These are phyloP conservation scores for Nothobranchius kuhntae DNA, from an alignment of 2,113 vertebrate species.

Conservation along the genomic window DNA sequence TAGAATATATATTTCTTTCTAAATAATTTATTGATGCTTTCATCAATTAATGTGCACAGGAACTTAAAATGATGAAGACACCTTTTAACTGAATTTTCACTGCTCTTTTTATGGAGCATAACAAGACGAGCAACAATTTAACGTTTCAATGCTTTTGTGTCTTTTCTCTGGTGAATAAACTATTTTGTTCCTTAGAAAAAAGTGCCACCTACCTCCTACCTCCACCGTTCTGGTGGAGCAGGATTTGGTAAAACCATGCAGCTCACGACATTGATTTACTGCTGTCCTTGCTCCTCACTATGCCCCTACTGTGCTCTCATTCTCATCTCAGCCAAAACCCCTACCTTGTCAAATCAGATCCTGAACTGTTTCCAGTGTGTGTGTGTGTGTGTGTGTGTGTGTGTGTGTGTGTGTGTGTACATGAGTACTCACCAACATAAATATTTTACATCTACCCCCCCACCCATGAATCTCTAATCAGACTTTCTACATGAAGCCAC, in stretches of 20 bases:
- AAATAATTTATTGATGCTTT: too few relatives aligned
- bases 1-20: too few relatives aligned
- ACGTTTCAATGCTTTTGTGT: too few relatives aligned
- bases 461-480: slow-evolving; percentile 37
- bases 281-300: slow-evolving; percentile 34
- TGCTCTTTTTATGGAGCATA: too few relatives aligned
- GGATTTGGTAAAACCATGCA: slow-evolving; percentile 50
- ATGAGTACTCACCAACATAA: slow-evolving; percentile 4
- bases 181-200: too few relatives aligned
- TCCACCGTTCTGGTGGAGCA: not conserved
- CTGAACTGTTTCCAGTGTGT: not conserved
- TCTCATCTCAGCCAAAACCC: slow-evolving; percentile 42
- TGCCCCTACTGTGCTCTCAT: slow-evolving; percentile 36
- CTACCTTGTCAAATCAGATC: slow-evolving; percentile 57
- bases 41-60: too few relatives aligned
- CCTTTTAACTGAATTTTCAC: too few relatives aligned
- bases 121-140: too few relatives aligned
- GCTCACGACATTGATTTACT: slow-evolving; percentile 62
- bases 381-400: too few relatives aligned
- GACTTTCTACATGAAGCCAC: slow-evolving; percentile 26
- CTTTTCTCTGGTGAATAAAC: too few relatives aligned
- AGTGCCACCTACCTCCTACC: too few relatives aligned
- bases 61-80: too few relatives aligned
- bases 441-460: slow-evolving; percentile 15
- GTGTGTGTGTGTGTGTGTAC: not conserved